Evolutionary conservation across 2,888 invertebrate species (phyloP), one percentile per base, ranked within the genome.

Genomic region (Drosophila pseudotalamancana): DNA sequence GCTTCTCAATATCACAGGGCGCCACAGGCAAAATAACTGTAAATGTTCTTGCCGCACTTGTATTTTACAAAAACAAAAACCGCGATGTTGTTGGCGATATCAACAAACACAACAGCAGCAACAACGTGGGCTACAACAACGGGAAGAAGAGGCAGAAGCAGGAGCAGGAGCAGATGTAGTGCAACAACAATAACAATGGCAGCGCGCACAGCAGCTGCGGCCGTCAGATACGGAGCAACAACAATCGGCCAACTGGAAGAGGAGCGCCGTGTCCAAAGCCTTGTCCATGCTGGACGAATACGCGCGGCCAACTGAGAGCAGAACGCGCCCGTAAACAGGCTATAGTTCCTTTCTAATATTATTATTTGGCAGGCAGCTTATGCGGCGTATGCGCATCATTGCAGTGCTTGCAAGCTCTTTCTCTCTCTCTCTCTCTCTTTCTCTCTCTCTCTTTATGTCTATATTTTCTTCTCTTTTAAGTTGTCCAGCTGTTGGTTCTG

Each of bases 301-400:
- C 61, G 68, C 83, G 77, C 71, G 73, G 56, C 73, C 86, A 77
- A 82, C 81, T 82, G 63, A 61, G 34, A 14, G 34, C 31, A 56
- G 43, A 48, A 46, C 29, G 34, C 39, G 59, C 64, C 50, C 11
- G 45, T 60, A 77, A 66, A 64, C 65, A 51, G 50, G 74, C 72
- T 59, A 59, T 32, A 57, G 6, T 45, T 42, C 57, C 4, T 25
- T 25, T n/a, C n/a, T n/a, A 6, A 11, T 37, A 31, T 42, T n/a
- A 16, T 19, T 12, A 9, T 19, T 27, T 21, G 12, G 12, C 31
- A 35, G 34, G 42, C 21, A 37, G 8, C 53, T 3, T 23, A 6
- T 45, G 23, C 31, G 6, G 56, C 66, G 61, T 54, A 46, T 53
- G 63, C 69, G 62, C 69, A 51, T 42, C 55, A 25, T 37, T 6